These are phyloP conservation scores for Aelia acuminata DNA, from an alignment of 2,888 invertebrate species.

Conservation along the genomic window DNA sequence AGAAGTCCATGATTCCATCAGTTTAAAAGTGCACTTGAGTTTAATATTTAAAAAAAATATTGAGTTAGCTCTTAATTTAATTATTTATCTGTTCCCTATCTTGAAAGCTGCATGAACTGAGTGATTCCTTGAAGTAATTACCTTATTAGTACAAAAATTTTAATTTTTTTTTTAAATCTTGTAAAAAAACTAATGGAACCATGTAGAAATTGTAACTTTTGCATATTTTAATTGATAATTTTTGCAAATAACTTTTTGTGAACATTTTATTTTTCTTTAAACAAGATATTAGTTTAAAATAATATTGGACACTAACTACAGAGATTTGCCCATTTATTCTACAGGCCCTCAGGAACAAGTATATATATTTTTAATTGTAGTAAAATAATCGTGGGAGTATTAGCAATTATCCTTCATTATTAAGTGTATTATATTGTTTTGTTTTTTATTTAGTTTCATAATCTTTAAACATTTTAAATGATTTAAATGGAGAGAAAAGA, in stretches of 20 bases:
- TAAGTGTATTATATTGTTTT: constrained; percentile 24
- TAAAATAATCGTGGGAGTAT: not conserved
- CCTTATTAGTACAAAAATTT: not conserved
- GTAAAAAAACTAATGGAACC: constrained; percentile 52
- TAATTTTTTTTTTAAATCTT: not conserved
- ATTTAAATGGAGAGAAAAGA: too few species aligned
- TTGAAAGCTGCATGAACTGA: not conserved
- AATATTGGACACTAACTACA: not conserved
- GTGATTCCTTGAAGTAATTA: constrained; percentile 36
- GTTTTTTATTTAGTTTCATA: too few species aligned
- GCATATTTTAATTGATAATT: not conserved
- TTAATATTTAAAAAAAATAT: constrained; percentile 18
- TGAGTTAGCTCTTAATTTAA: not conserved
- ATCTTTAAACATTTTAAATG: too few species aligned
- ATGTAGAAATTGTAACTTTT: constrained; percentile 25
- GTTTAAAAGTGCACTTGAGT: constrained; percentile 55
- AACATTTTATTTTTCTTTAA: not conserved
- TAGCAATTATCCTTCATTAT: not conserved
- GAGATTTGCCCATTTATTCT: not conserved
- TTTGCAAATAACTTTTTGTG: not conserved
- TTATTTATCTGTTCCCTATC: constrained; percentile 46
- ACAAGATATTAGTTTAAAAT: not conserved
- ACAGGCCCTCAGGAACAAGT: not conserved
- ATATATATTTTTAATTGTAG: not conserved
- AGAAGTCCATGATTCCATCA: constrained; percentile 50